phyloP scores from a whole-genome alignment of 2,113 vertebrate genomes.

The Hirundichthys speculiger region DNA sequence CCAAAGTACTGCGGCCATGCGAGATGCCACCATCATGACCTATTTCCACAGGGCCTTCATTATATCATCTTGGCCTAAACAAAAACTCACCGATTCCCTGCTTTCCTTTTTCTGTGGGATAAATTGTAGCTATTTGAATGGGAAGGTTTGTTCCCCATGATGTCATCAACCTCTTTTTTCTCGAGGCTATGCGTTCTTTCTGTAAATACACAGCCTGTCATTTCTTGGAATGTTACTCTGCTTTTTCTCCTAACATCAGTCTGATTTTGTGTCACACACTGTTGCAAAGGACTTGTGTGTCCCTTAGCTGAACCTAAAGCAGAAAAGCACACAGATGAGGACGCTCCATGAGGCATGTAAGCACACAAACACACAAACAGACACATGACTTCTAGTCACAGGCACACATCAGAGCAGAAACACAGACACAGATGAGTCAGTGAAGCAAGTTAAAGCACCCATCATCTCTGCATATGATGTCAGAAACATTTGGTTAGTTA shows the following conservation, averaged over 20 bases:
- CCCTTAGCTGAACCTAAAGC: constrained; percentile 15
- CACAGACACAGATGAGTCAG: constrained; percentile 7
- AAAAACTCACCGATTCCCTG: constrained; percentile 26
- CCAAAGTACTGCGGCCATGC: constrained; percentile 28
- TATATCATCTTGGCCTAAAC: constrained; percentile 47
- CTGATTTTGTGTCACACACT: background rate
- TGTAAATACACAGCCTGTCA: background rate
- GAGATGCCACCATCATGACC: constrained; percentile 52
- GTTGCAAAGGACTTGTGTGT: background rate
- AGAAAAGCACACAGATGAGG: constrained; percentile 19
- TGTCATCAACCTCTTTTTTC: background rate
- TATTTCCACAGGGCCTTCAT: constrained; percentile 52
- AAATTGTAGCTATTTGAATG: constrained; percentile 20
- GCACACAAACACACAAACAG: constrained; percentile 12
- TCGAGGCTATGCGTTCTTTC: background rate
- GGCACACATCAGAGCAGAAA: constrained; percentile 7
- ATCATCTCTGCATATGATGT: background rate
- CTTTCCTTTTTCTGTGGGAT: constrained; percentile 12
- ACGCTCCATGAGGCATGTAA: constrained; percentile 10
- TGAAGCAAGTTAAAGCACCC: background rate
- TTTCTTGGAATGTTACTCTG: constrained; percentile 3
- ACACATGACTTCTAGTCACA: constrained; percentile 6
- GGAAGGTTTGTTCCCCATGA: constrained; percentile 11
- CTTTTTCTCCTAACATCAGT: background rate
- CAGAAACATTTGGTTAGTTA: constrained; percentile 11